Evolutionary conservation across 2,113 vertebrate species (phyloP).

Genomic region (Bombycilla garrulus): DNA sequence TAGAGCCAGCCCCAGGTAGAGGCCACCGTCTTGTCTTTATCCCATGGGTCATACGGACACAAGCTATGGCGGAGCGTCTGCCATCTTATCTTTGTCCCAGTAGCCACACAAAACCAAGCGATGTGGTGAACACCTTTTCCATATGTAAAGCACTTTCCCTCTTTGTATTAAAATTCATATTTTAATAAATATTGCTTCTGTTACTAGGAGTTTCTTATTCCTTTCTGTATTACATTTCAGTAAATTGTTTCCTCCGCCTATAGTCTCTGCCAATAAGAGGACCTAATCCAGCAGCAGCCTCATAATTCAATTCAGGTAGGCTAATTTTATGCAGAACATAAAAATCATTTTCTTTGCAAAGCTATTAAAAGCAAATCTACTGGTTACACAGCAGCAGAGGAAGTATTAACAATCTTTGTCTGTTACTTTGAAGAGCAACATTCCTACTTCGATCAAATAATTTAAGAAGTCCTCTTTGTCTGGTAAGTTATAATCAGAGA

Average conservation of each 20-base stretch:
- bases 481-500: background rate
- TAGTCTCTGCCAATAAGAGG: background rate
- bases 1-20: accelerated
- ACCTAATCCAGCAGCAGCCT: background rate
- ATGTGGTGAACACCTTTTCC: background rate
- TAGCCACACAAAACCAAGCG: background rate
- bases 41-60: accelerated
- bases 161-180: background rate
- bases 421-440: background rate
- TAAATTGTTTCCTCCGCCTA: background rate
- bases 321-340: background rate
- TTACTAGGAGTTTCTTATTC: background rate
- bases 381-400: background rate
- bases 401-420: background rate
- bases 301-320: background rate
- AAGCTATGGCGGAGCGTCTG: accelerated
- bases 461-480: background rate
- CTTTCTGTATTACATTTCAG: background rate
- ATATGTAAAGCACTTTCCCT: background rate
- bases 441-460: background rate
- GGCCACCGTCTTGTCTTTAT: accelerated
- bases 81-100: background rate
- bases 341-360: background rate
- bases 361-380: background rate
- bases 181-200: background rate